Base-by-base conservation (phyloP, 2,797 vertebrate species). In the Spondyliosoma cantharus region DNA sequence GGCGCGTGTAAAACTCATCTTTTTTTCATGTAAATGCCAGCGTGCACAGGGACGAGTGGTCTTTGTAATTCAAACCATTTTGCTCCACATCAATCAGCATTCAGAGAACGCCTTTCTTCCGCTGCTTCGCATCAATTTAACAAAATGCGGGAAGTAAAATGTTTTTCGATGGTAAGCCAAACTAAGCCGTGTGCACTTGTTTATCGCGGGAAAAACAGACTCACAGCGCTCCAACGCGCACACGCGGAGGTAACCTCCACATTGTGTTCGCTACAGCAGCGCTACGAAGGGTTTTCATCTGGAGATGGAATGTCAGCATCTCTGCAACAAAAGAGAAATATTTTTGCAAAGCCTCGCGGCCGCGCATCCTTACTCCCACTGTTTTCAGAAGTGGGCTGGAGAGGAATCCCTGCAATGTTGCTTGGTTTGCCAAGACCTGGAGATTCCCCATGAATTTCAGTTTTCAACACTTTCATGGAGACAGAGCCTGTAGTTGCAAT, bases 361-460 rank as follows among this genome's bases (percentile, higher is more conserved):
- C 62, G 7, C 69, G 72, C 71, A 80, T 87, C 66, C 64, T 49
- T 84, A 68, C 71, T 86, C 69, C 83, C 80, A 59, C 61, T 87
- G 84, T 81, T 83, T 87, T 83, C 83, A 86, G 70, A 89, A 70
- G 90, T 90, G 84, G 89, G 91, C 67, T 85, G 78, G 6, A 16
- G 74, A 76, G 91, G 91, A 93, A 94, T 94, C 77, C 46, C 58
- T 71, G 91, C 87, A 85, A 91, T 91, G 89, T 20, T 24, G 29
- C 60, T 19, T 62, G 22, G 29, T 58, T 76, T 63, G 83, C 89
- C 85, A 90, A 87, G 25, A 85, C 71, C 65, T 69, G 63, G 73
- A 86, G 37, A 86, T 81, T 85, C 85, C 80, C 68, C 65, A 57
- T 73, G 50, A 82, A 82, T 89, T 78, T 49, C 7, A 73, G 71